These are phyloP conservation scores for Myopa testacea DNA, from an alignment of 2,888 invertebrate genomes.

Conservation along the genomic window DNA sequence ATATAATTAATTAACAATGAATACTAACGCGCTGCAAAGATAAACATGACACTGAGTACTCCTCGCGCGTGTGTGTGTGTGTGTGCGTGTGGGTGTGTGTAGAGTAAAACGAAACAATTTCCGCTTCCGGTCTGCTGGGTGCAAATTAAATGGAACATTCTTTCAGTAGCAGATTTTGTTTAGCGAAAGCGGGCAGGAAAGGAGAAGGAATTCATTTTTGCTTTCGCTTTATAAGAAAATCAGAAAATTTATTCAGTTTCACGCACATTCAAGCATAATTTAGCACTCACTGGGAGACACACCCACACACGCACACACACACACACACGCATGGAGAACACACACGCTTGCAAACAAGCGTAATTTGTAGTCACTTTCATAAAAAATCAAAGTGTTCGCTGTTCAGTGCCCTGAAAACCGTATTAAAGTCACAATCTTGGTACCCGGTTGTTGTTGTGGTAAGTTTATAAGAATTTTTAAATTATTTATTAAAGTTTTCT, in stretches of 20 bases:
- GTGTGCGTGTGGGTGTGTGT: conserved; percentile 7
- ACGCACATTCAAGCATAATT: conserved; percentile 4
- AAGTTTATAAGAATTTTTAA: conserved; percentile 9
- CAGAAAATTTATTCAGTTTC: background rate
- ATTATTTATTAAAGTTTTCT: background rate
- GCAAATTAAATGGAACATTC: conserved; percentile 28
- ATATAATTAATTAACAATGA: conserved; percentile 33
- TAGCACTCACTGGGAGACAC: background rate
- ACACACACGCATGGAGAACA: conserved; percentile 13
- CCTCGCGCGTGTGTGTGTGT: background rate
- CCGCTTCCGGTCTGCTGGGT: conserved; percentile 11
- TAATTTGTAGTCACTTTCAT: background rate
- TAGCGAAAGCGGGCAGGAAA: background rate
- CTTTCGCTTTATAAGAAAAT: background rate
- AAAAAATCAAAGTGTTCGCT: too few relatives aligned
- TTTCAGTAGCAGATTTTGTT: conserved; percentile 1
- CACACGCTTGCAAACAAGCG: background rate
- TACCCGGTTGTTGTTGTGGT: conserved; percentile 6
- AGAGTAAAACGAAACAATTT: conserved; percentile 8
- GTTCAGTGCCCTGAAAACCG: background rate
- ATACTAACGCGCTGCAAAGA: background rate
- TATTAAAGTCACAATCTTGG: background rate
- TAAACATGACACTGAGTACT: background rate
- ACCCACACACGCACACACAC: background rate
- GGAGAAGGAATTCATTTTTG: background rate